Conservation (phyloP, 1,140 invertebrate genomes). For the Drosophila nigrodunni region DNA sequence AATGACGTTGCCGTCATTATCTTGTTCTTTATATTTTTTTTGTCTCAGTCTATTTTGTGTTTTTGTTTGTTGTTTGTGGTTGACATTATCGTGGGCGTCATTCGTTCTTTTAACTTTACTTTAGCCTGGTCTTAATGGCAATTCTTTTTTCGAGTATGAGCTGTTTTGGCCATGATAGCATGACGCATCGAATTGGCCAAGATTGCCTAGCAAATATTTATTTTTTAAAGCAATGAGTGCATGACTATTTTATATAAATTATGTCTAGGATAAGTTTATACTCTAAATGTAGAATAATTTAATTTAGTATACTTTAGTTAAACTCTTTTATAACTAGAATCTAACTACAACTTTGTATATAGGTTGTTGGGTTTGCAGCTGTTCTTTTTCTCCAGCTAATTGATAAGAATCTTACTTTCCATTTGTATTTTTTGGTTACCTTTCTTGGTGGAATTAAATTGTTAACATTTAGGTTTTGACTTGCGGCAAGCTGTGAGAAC, state of each 20-base stretch:
- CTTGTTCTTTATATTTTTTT: background rate
- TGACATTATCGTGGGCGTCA: conserved; percentile 35
- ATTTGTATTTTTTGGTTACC: background rate
- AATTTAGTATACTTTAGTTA: no score
- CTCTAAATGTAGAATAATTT: no score
- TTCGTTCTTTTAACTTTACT: conserved; percentile 35
- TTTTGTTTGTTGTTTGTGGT: conserved; percentile 13
- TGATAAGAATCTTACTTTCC: conserved; percentile 17
- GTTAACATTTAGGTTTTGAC: conserved; percentile 8
- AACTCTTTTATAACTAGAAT: no score
- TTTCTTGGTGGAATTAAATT: conserved; percentile 17
- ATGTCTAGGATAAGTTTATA: background rate
- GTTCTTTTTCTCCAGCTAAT: background rate
- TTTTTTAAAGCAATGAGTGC: background rate
- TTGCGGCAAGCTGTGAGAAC: conserved; percentile 11
- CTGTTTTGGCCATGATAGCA: conserved; percentile 5
- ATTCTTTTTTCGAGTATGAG: conserved; percentile 1
- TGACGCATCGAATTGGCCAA: conserved; percentile 19
- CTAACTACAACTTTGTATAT: background rate
- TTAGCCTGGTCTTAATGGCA: conserved; percentile 13
- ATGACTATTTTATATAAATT: background rate
- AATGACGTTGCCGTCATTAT: conserved; percentile 12
- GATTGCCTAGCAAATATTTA: background rate
- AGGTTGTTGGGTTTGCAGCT: background rate
- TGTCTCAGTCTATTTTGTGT: no score